Evolutionary conservation across 2,113 vertebrate genomes (phyloP).

Genomic region (Camelus dromedarius): DNA sequence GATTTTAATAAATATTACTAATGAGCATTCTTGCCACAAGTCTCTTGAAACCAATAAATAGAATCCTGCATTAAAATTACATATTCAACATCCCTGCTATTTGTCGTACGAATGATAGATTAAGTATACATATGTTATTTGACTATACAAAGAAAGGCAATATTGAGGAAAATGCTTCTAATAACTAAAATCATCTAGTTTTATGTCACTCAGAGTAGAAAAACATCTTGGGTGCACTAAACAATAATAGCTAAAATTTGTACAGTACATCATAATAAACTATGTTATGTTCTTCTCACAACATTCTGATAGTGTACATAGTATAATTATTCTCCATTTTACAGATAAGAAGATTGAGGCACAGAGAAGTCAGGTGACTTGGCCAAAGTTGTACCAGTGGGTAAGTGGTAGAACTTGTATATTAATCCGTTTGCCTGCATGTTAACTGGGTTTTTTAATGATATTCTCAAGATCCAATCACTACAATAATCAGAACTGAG

Average conservation of each 20-base stretch:
- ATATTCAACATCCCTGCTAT: background rate
- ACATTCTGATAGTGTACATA: background rate
- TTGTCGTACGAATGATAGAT: background rate
- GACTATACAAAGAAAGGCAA: background rate
- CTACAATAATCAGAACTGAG: background rate
- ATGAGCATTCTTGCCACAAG: background rate
- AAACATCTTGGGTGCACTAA: background rate
- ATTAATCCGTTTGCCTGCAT: background rate
- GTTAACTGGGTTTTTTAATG: background rate
- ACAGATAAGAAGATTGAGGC: background rate
- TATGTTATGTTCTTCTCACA: background rate
- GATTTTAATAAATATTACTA: background rate
- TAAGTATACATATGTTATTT: background rate
- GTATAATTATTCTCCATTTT: background rate
- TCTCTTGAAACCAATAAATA: constrained; percentile 20
- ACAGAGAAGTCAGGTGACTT: background rate
- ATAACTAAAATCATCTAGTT: background rate
- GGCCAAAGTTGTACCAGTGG: background rate
- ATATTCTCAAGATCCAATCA: background rate
- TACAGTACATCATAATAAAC: background rate
- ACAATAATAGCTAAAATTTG: background rate
- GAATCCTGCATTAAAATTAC: constrained; percentile 3
- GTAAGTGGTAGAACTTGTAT: background rate
- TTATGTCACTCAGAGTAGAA: background rate
- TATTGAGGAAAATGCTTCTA: constrained; percentile 12